Evolutionary conservation across 2,888 invertebrate genomes (phyloP), one percentile per base, ranked within the genome.

Genomic region (Mimachlamys varia): DNA sequence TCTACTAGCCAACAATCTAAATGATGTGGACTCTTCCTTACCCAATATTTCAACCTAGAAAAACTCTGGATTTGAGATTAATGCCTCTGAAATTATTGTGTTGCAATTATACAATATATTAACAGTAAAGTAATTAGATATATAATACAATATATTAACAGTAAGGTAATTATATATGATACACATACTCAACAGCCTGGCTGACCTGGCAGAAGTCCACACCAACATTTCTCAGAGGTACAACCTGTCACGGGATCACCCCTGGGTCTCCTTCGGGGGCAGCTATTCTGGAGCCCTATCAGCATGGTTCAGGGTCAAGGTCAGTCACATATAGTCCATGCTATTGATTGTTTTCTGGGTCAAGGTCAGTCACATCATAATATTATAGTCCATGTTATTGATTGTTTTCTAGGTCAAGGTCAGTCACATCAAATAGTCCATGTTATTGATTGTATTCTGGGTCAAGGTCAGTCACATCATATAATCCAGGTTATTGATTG

Each of bases 241-340:
- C 89, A 91, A 92, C 4, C 91, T 95, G 13, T 90, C 94, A 12
- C 88, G 76, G 12, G 37, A 88, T 3, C 92, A 94, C 37, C 92
- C 90, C 15, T 95, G 95, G 95, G 93, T 95, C 17, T 94, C 94
- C 91, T 94, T 94, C 92, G 95, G 95, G 33, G 95, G 95, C 0
- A 94, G 94, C 88, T 95, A 95, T 89, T 93, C 95, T 49, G 95
- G 95, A 0, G 93, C 94, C 0, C 92, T 95, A 58, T 95, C 95
- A 19, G 95, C 95, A 50, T 95, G 95, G 95, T 94, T 95, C 90
- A 92, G 95, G 90, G 33, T 95, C 15, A 95, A 95, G 94, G 95
- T 94, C 44, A 88, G 87, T 38, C 15, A 19, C 0, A n/a, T 10
- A n/a, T 88, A 50, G n/a, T 27, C 27, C 27, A 38, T 33, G 17